A percentile compares a stretch with the other conserved stretches of the same genome.
Evolutionary conservation across 64 coral and sea anemone species (phyloP).

Genomic region (Orbicella faveolata): DNA sequence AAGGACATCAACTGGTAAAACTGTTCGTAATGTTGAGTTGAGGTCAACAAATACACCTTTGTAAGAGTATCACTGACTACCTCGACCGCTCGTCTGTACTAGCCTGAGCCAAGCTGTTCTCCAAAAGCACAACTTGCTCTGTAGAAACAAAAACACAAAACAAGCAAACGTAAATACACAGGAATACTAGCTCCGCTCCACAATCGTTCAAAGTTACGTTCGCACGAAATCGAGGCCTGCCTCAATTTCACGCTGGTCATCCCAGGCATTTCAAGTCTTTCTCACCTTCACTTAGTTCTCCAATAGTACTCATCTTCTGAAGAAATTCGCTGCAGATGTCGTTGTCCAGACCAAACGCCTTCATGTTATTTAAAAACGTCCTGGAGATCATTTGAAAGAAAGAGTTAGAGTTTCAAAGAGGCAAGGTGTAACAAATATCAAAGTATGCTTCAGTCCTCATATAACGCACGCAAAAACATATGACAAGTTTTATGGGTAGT

Average conservation of each 20-base stretch:
- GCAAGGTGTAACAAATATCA: no score
- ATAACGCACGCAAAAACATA: background rate
- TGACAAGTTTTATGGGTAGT: background rate
- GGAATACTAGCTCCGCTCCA: no score
- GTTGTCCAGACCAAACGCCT: constrained; percentile 77
- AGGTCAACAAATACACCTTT: no score
- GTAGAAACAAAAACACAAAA: background rate
- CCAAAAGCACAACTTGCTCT: constrained; percentile 35
- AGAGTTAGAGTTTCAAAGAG: background rate
- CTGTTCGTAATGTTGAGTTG: no score
- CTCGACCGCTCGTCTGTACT: constrained; percentile 12
- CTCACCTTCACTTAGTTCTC: constrained; percentile 65
- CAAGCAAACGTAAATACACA: background rate
- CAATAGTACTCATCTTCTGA: constrained; percentile 92
- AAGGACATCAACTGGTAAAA: no score
- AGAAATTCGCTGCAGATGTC: constrained; percentile 81
- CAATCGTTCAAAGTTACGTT: no score
- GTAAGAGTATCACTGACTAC: background rate
- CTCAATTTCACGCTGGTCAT: background rate
- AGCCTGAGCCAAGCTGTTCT: constrained; percentile 22
- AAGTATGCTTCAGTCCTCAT: background rate
- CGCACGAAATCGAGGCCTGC: background rate
- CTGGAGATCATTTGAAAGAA: background rate
- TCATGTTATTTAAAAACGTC: constrained; percentile 92
- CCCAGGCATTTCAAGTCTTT: background rate